phyloP scores from a whole-genome alignment of 2,888 invertebrate genomes.

The Ophion costatus region DNA sequence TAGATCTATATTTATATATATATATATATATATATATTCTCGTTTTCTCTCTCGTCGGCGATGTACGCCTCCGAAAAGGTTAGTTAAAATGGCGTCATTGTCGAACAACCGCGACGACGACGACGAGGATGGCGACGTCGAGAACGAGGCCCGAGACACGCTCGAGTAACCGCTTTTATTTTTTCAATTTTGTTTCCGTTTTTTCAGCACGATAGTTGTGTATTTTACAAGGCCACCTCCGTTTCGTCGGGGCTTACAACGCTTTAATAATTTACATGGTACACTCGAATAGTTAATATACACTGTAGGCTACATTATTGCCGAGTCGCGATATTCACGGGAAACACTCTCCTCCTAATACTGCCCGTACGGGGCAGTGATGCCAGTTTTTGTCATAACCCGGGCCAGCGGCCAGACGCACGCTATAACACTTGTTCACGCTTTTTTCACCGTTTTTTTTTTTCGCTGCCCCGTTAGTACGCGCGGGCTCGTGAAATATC shows the following conservation, averaged over 20 bases:
- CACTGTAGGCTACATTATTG: constrained; percentile 33
- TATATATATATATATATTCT: constrained; percentile 2
- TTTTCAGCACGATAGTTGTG: not conserved
- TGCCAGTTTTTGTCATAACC: constrained; percentile 80
- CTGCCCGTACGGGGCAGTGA: constrained; percentile 71
- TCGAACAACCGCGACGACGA: constrained; percentile 70
- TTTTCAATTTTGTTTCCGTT: not conserved
- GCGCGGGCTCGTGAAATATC: constrained; percentile 29
- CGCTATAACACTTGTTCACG: constrained; percentile 29
- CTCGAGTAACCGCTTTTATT: not conserved
- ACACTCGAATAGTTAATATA: constrained; percentile 6
- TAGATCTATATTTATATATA: constrained; percentile 9
- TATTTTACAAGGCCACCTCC: constrained; percentile 6
- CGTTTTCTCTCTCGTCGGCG: constrained; percentile 62
- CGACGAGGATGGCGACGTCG: constrained; percentile 49
- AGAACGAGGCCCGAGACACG: constrained; percentile 38
- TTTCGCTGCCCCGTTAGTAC: constrained; percentile 20
- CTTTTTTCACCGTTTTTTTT: constrained; percentile 7
- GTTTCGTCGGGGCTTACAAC: constrained; percentile 7
- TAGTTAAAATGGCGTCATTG: constrained; percentile 83
- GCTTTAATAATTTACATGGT: constrained; percentile 26
- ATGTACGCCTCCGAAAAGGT: constrained; percentile 80
- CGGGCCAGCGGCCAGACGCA: constrained; percentile 58
- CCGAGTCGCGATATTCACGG: constrained; percentile 13
- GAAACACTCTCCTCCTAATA: constrained; percentile 15